A percentile compares a stretch with the other conserved stretches of the same genome.
Evolutionary conservation across 2,797 vertebrate genomes (phyloP).

Genomic region (Threskiornis aethiopicus): DNA sequence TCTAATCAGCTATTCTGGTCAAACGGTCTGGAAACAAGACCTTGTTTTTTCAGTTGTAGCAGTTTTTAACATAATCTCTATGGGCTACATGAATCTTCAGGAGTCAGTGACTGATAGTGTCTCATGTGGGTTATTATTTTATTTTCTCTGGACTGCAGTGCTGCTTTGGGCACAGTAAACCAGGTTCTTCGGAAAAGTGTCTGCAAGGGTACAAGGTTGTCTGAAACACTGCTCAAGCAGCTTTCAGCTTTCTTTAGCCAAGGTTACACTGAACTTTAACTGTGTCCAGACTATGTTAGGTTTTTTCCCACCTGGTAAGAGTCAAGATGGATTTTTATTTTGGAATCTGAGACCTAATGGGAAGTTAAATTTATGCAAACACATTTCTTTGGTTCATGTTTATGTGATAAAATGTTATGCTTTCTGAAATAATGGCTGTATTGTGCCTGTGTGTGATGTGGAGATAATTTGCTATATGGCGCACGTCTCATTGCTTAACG

Average conservation of each 20-base stretch:
- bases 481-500: background rate
- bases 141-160: conserved; percentile 18
- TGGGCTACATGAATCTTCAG: background rate
- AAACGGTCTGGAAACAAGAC: background rate
- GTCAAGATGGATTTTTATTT: background rate
- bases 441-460: background rate
- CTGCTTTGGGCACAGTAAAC: background rate
- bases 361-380: background rate
- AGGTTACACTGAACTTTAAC: background rate
- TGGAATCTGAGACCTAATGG: background rate
- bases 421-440: background rate
- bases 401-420: background rate
- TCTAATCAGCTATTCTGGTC: conserved; percentile 2
- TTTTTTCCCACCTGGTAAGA: background rate
- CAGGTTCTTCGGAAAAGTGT: background rate
- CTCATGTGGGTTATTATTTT: background rate
- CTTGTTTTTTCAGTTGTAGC: conserved; percentile 52
- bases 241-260: background rate
- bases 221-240: background rate
- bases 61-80: background rate
- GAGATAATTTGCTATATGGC: background rate
- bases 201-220: background rate
- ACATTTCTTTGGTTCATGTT: background rate
- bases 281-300: background rate
- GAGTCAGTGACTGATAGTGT: background rate